phyloP scores from a whole-genome alignment of 1,140 invertebrate species.

The Tachypleus tridentatus region DNA sequence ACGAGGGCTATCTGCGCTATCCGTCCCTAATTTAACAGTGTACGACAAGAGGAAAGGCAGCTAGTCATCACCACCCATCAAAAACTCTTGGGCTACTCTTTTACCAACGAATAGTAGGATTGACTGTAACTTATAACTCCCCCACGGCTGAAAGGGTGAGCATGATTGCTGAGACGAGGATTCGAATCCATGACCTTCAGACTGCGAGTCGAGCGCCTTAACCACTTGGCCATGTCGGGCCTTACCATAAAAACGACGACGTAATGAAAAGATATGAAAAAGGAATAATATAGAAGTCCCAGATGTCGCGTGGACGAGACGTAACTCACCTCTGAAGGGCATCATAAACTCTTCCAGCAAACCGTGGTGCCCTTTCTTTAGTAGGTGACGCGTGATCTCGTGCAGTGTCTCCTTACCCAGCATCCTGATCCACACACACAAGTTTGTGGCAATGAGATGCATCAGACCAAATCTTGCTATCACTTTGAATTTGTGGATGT shows the following conservation, averaged over 20 bases:
- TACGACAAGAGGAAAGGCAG: slow-evolving; percentile 39
- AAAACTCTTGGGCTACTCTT: too few species aligned
- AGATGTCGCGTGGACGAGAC: too few species aligned
- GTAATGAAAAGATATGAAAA: too few species aligned
- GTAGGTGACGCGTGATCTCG: slow-evolving; percentile 17
- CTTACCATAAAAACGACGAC: too few species aligned
- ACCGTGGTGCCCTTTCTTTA: slow-evolving; percentile 8
- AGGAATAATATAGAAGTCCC: too few species aligned
- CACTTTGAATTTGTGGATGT: slow-evolving; percentile 94
- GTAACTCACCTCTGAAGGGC: slow-evolving; percentile 17
- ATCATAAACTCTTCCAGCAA: slow-evolving; percentile 20
- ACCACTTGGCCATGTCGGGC: too few species aligned
- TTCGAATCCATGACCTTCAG: too few species aligned
- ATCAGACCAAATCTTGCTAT: slow-evolving; percentile 92
- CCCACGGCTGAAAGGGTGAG: slow-evolving; percentile 57
- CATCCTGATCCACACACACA: slow-evolving; percentile 94
- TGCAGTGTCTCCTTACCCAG: slow-evolving; percentile 40
- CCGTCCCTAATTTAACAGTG: too few species aligned
- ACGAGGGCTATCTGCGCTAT: too few species aligned
- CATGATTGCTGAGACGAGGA: slow-evolving; percentile 49
- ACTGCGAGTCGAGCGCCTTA: too few species aligned
- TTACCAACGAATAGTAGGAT: too few species aligned
- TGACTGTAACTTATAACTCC: too few species aligned
- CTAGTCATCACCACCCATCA: slow-evolving; percentile 72
- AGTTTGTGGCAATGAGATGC: slow-evolving; percentile 94